Conservation (phyloP, 2,888 invertebrate genomes). For the Melitaea athalia region DNA sequence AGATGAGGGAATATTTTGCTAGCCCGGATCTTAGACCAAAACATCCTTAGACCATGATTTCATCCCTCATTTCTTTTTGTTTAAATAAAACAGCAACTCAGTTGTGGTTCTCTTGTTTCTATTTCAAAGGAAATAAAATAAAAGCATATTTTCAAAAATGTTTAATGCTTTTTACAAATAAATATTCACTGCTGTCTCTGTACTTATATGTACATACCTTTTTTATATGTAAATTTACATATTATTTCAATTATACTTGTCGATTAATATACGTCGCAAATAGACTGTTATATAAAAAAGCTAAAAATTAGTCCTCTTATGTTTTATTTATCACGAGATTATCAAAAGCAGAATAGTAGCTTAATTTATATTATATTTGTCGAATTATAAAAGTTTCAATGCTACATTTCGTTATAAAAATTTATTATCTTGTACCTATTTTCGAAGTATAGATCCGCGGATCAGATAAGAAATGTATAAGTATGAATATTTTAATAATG, state of each 20-base stretch:
- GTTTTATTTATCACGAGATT: not conserved
- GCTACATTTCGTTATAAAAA: not conserved
- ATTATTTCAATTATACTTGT: not conserved
- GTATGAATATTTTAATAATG: slow-evolving; percentile 38
- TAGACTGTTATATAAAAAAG: not conserved
- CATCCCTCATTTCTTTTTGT: no score
- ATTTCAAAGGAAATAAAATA: no score
- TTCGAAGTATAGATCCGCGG: not conserved
- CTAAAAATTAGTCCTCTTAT: no score
- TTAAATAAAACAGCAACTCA: no score
- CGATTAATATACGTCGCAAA: not conserved
- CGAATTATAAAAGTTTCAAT: slow-evolving; percentile 1
- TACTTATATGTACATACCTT: not conserved
- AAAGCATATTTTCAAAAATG: no score
- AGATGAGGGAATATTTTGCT: no score
- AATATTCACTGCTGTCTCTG: no score
- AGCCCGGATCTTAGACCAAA: no score
- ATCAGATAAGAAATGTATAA: not conserved
- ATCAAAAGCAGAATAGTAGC: not conserved
- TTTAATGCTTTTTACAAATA: no score
- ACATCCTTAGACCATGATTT: no score
- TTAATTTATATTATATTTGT: not conserved
- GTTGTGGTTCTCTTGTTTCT: no score
- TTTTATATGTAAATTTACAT: not conserved
- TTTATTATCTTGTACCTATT: not conserved